A percentile compares a stretch with the other conserved stretches of the same genome.
Conservation (phyloP, 2,888 invertebrate genomes). For the Margaritifera margaritifera region DNA sequence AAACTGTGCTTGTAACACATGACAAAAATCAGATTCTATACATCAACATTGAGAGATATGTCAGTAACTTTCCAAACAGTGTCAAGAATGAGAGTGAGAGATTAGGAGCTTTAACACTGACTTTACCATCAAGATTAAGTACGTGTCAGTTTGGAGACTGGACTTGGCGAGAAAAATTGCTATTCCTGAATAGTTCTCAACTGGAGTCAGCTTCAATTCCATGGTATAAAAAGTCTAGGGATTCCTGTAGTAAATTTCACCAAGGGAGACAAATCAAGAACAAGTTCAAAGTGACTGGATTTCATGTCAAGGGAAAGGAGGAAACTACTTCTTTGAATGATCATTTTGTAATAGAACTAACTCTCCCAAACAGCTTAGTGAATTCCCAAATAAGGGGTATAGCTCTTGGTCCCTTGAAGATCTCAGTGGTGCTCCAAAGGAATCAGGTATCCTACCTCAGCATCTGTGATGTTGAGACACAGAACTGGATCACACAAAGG, state of each 20-base stretch:
- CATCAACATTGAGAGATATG: no score
- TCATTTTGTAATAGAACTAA: constrained; percentile 7
- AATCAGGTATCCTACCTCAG: constrained; percentile 21
- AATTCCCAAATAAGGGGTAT: constrained; percentile 8
- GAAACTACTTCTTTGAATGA: neutral
- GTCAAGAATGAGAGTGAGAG: no score
- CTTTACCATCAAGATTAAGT: constrained; percentile 1
- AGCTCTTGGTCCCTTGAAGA: constrained; percentile 7
- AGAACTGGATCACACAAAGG: constrained; percentile 30
- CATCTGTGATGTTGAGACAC: constrained; percentile 21
- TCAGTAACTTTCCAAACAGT: no score
- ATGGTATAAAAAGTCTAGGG: constrained; percentile 3
- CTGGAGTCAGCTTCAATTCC: constrained; percentile 6
- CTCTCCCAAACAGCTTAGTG: constrained; percentile 12
- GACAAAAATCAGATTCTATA: no score
- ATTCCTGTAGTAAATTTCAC: neutral
- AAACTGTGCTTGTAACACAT: no score
- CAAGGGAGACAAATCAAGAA: neutral
- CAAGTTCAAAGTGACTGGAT: constrained; percentile 28
- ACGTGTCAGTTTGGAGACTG: constrained; percentile 44
- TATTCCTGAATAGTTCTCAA: constrained; percentile 17
- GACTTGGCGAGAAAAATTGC: constrained; percentile 42
- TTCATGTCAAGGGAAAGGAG: constrained; percentile 11
- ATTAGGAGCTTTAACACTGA: neutral
- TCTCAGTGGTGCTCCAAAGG: constrained; percentile 7